Evolutionary conservation across 2,888 invertebrate species (phyloP).

Genomic region (Elmis aenea): DNA sequence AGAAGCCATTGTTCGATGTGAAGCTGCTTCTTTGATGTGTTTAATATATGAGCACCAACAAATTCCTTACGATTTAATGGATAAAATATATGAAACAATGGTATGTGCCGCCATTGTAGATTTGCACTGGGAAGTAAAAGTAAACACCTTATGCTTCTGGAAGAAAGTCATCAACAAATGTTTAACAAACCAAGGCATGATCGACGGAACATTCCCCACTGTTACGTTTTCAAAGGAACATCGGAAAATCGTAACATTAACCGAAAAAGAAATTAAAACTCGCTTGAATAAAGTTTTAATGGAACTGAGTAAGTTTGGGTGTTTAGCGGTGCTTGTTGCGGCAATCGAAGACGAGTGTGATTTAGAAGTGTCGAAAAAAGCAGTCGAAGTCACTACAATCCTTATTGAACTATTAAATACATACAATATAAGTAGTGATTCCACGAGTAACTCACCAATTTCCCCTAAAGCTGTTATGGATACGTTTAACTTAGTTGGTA

Average conservation of each 20-base stretch:
- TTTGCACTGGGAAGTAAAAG: slow-evolving; percentile 79
- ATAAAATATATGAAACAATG: slow-evolving; percentile 59
- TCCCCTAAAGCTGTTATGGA: slow-evolving; percentile 7
- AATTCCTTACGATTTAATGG: slow-evolving; percentile 52
- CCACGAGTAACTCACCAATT: slow-evolving; percentile 29
- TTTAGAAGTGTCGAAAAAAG: slow-evolving; percentile 62
- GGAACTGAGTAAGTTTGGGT: slow-evolving; percentile 63
- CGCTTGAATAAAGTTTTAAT: slow-evolving; percentile 55
- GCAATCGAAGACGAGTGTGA: slow-evolving; percentile 66
- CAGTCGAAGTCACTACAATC: slow-evolving; percentile 53
- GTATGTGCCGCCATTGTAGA: slow-evolving; percentile 63
- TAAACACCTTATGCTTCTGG: slow-evolving; percentile 69
- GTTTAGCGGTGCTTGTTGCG: slow-evolving; percentile 63
- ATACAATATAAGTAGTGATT: slow-evolving; percentile 49
- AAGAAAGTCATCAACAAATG: slow-evolving; percentile 59
- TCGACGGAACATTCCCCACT: slow-evolving; percentile 72
- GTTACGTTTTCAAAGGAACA: slow-evolving; percentile 76
- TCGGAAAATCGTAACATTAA: slow-evolving; percentile 70
- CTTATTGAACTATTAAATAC: slow-evolving; percentile 53
- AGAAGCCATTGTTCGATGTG: slow-evolving; percentile 73
- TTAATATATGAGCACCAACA: slow-evolving; percentile 63
- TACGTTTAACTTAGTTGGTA: slow-evolving; percentile 4
- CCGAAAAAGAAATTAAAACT: slow-evolving; percentile 60
- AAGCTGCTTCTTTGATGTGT: slow-evolving; percentile 62
- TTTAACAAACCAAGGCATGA: slow-evolving; percentile 73